Percentiles rank a stretch among this genome's conserved stretches.
Evolutionary conservation across 2,888 invertebrate genomes (phyloP).

Genomic region (Eurytoma californica): DNA sequence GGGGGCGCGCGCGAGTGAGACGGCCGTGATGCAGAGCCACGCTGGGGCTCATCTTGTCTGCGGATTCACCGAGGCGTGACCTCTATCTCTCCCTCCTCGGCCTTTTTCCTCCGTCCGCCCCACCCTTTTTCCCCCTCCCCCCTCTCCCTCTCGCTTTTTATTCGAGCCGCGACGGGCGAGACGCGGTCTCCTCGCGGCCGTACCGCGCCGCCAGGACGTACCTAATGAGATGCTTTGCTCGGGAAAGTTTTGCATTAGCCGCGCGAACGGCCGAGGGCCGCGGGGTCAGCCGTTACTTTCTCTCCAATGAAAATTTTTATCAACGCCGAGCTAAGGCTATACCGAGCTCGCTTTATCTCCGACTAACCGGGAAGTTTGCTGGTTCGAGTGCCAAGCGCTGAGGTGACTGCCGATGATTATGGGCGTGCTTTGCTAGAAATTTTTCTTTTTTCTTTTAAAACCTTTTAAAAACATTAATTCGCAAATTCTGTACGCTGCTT

Average conservation of each 20-base stretch:
- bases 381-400: too few relatives aligned
- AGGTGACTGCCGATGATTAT: too few relatives aligned
- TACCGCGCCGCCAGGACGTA: conserved; percentile 58
- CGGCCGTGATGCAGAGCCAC: conserved; percentile 71
- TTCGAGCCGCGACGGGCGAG: neutral
- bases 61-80: conserved; percentile 70
- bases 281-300: neutral
- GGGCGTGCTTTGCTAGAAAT: too few relatives aligned
- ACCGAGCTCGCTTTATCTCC: too few relatives aligned
- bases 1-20: conserved; percentile 60
- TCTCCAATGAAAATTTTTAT: neutral
- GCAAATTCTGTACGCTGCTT: too few relatives aligned
- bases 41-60: conserved; percentile 70
- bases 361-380: too few relatives aligned
- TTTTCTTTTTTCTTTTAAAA: too few relatives aligned
- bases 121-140: conserved; percentile 14
- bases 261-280: too few relatives aligned
- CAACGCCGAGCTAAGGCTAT: too few relatives aligned
- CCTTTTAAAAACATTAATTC: too few relatives aligned
- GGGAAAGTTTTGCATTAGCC: conserved; percentile 6
- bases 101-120: conserved; percentile 43
- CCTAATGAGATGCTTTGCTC: conserved; percentile 61
- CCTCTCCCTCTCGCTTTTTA: neutral
- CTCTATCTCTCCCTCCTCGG: conserved; percentile 32
- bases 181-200: conserved; percentile 12